Evolutionary conservation across 2,113 vertebrate species (phyloP), one percentile per base, ranked within the genome.

Genomic region (Lontra canadensis): DNA sequence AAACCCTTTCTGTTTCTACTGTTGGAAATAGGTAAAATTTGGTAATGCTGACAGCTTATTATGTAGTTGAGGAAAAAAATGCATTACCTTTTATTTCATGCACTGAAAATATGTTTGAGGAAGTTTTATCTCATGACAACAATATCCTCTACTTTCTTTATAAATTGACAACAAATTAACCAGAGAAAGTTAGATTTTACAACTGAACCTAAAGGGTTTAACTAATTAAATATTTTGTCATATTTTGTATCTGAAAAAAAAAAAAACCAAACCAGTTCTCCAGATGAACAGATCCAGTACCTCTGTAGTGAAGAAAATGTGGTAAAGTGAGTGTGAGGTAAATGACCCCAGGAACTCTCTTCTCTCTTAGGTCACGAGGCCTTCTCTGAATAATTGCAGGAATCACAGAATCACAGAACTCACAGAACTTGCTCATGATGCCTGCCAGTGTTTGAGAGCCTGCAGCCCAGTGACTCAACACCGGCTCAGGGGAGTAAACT

Each of bases 81-180:
- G 18, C 20, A 39, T 86, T 94, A 86, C 21, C 29, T 94, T 95
- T 93, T 36, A 71, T 18, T 82, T 97, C 59, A 42, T 9, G 20
- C n/a, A 14, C 59, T 93, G 23, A 93, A 74, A 88, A 55, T 90
- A 74, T 49, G 93, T 80, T 93, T 79, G 34, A 79, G 78, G 63
- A 80, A 55, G 18, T 84, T 73, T 55, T 79, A 76, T 84, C 59
- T 90, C 49, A 29, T 92, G 18, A 80, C 39, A 86, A 76, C 71
- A 80, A 65, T 31, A 57, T 36, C 63, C 34, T 73, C 59, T 78
- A 26, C 17, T 25, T 47, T 86, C 59, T 91, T 80, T 94, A 93
- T 83, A 95, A 80, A 61, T 44, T 34, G 44, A 79, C 39, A 67
- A 17, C 44, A 95, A 92, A 86, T 85, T 79, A 87, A 73, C 39